Evolutionary conservation across 2,888 invertebrate genomes (phyloP).

Genomic region (Orchesella flavescens): DNA sequence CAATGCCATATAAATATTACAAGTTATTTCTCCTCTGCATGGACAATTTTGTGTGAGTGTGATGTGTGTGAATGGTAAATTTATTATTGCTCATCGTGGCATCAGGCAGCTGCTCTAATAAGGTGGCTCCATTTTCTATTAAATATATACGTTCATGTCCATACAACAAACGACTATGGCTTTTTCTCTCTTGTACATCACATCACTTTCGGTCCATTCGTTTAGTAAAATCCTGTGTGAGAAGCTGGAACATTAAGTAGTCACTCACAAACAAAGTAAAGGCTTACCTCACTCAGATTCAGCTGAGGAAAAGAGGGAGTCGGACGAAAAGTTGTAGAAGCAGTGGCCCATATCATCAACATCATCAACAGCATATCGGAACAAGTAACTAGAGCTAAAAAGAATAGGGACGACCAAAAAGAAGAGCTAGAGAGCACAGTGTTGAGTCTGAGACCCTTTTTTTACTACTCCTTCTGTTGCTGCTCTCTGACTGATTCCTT

Average conservation of each 20-base stretch:
- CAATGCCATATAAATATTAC: neutral
- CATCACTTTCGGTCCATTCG: neutral
- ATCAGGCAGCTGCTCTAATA: neutral
- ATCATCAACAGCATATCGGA: constrained; percentile 3
- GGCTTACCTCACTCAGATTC: constrained; percentile 37
- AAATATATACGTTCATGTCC: neutral
- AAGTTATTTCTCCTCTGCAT: neutral
- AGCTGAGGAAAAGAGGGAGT: neutral
- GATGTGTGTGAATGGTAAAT: neutral
- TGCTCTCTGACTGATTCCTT: constrained; percentile 52
- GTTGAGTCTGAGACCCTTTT: neutral
- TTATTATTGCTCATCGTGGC: neutral
- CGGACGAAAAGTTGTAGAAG: constrained; percentile 1
- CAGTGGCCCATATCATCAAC: constrained; percentile 33
- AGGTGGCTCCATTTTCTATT: neutral
- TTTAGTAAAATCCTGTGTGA: neutral
- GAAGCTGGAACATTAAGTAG: constrained; percentile 31
- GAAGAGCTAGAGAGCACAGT: neutral
- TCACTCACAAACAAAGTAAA: constrained; percentile 28
- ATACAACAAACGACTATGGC: too few relatives aligned
- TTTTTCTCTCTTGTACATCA: too few relatives aligned
- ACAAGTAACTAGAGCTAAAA: neutral
- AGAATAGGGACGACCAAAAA: neutral
- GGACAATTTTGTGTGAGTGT: neutral
- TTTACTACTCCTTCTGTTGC: neutral